A percentile compares a stretch with the other conserved stretches of the same genome.
Conservation (phyloP, 2,113 vertebrate species). For the Tilapia sparmanii region DNA sequence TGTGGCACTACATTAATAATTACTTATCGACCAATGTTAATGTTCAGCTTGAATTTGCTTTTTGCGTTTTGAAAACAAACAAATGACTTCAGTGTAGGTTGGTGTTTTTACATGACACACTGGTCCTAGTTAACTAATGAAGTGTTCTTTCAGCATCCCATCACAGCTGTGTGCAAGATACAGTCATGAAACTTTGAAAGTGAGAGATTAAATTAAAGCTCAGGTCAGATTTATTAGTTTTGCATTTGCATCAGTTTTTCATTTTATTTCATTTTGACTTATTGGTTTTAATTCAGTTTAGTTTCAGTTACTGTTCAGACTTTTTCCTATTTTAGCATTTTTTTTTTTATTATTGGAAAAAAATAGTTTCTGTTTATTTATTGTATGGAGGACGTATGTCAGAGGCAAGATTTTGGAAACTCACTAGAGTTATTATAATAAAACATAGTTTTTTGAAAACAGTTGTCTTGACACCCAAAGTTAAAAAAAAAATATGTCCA, state of each 20-base stretch:
- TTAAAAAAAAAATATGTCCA: background rate
- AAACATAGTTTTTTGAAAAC: background rate
- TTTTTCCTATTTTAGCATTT: background rate
- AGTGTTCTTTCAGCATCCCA: background rate
- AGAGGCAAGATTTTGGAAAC: background rate
- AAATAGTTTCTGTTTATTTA: background rate
- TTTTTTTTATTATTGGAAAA: accelerated
- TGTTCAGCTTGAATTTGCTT: background rate
- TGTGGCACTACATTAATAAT: background rate
- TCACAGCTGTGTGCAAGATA: background rate
- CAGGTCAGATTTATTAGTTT: background rate
- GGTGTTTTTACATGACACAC: background rate
- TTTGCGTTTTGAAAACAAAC: background rate
- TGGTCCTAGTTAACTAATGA: background rate
- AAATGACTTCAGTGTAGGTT: background rate
- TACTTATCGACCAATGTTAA: background rate
- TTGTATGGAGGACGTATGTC: background rate
- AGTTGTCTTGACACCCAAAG: background rate
- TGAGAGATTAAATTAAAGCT: background rate
- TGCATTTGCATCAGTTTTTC: background rate
- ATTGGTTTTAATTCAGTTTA: background rate
- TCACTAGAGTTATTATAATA: background rate
- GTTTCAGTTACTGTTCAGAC: background rate
- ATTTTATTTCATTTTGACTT: background rate
- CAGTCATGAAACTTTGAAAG: background rate